Evolutionary conservation across 2,113 vertebrate species (phyloP), one percentile per base, ranked within the genome.

Genomic region (Phasianus colchicus): DNA sequence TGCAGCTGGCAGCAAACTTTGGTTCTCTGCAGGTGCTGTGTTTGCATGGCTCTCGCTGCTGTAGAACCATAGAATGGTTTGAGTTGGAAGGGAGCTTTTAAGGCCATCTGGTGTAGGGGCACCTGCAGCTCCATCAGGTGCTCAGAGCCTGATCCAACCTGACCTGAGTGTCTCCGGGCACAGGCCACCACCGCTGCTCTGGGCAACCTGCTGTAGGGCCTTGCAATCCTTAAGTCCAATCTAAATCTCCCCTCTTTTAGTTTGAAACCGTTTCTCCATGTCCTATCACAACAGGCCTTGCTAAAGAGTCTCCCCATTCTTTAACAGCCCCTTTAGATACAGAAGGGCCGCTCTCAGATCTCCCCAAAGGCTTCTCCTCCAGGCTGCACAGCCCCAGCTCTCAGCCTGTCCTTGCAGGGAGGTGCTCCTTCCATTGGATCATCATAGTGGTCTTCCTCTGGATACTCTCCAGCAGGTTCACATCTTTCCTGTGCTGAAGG

Each of bases 1-100:
- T 0, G 0, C 22, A n/a, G 7, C 1, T 27, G 34, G 1, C 6
- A 15, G 74, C 57, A 12, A 15, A 4, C 45, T 32, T 8, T 21
- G n/a, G 9, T 47, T 45, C 61, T 60, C 40, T 4, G 21, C 32
- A 5, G 1, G 22, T 29, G 24, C 1, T 36, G 1, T 30, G 40
- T 5, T 69, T 4, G 17, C 21, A 14, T 16, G 0, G 2, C 66
- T 27, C 13, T 18, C 45, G 42, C 16, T 55, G 30, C 55, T 6
- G 6, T 29, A 17, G 27, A 30, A 10, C 52, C 52, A 17, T 54
- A 30, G 52, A 16, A 13, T 17, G 52, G 27, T 29, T 30, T 30
- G 52, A 29, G 52, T 54, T 54, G 52, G 52, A 29, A 54, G 15
- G 15, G 52, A 29, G 14, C 27, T 54, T 54, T 54, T 54, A 54